Percentiles rank a stretch among this genome's conserved stretches.
These are phyloP conservation scores for Dromaius novaehollandiae DNA, from an alignment of 2,113 vertebrate species.

Conservation along the genomic window DNA sequence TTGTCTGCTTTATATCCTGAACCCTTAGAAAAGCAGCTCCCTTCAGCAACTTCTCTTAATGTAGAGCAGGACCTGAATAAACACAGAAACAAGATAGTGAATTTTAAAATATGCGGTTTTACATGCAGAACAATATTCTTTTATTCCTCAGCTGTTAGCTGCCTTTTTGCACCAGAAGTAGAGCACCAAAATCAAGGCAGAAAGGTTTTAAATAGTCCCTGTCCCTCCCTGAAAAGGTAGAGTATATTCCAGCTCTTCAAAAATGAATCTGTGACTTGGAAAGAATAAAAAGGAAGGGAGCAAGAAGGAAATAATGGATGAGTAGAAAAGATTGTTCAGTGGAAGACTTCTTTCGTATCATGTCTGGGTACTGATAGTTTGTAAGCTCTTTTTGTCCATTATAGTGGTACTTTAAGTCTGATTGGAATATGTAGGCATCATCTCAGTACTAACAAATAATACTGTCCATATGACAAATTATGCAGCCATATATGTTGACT, in stretches of 20 bases:
- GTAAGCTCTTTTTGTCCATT: neutral
- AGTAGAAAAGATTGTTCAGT: neutral
- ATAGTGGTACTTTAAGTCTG: neutral
- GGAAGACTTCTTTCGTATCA: neutral
- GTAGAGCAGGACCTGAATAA: neutral
- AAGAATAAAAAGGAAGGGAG: neutral
- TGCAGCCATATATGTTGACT: neutral
- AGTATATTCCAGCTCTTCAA: neutral
- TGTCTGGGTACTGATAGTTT: neutral
- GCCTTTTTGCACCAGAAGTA: neutral
- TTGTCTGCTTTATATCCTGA: neutral
- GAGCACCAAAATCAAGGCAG: neutral
- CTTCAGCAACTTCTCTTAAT: neutral
- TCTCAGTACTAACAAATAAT: neutral
- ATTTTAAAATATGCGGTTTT: neutral
- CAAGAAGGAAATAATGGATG: neutral
- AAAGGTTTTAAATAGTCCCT: neutral
- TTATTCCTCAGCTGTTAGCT: neutral
- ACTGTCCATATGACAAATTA: neutral
- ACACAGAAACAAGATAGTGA: neutral
- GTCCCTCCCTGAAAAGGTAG: neutral
- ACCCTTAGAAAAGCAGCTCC: neutral
- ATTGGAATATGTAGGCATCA: neutral
- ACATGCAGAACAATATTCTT: neutral
- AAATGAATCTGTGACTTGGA: neutral